Base-by-base conservation (phyloP, 1,140 invertebrate species). In the Fopius arisanus region DNA sequence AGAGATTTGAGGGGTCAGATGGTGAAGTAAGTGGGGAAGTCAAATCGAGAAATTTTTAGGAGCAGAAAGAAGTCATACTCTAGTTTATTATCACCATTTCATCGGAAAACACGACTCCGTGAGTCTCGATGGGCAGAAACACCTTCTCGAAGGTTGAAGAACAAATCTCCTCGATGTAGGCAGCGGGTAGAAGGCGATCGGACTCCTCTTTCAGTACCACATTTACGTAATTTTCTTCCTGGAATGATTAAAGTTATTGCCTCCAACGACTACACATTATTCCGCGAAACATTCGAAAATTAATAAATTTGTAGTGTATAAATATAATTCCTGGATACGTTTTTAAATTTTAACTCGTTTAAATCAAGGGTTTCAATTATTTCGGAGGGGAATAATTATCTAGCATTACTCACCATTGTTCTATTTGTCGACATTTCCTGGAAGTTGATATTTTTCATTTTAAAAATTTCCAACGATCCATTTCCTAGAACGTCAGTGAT, bases 111-210 rank as follows among this genome's bases (percentile, higher is more conserved):
- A 87, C 86, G 63, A 86, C 84, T 63, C 84, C 86, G 69, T 84
- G 85, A 72, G 82, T 83, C 70, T 87, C 86, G 65, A 87, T 86
- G 51, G 85, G 82, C 76, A 87, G 79, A 72, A 88, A 87, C 69
- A 85, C 86, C 78, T 88, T 88, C 67, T 85, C 86, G 67, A 86
- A 87, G 29, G 83, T 83, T 51, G 83, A 84, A 23, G 84, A 82
- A 74, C 85, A 87, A 72, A 87, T 87, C 76, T 88, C 85, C 74
- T 88, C 86, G 81, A 88, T 87, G 78, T 87, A 88, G 72, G 81
- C 78, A 12, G 82, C 74, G 78, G 84, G 78, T 65, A 84, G 82
- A 81, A 80, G 83, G 74, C 82, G 83, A 43, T 79, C 80, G 41
- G 83, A 81, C 80, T 85, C 83, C 78, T 86, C 85, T 59, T 86